These are phyloP conservation scores for Leptatherina wallacei DNA, from an alignment of 2,797 vertebrate species.

Conservation along the genomic window DNA sequence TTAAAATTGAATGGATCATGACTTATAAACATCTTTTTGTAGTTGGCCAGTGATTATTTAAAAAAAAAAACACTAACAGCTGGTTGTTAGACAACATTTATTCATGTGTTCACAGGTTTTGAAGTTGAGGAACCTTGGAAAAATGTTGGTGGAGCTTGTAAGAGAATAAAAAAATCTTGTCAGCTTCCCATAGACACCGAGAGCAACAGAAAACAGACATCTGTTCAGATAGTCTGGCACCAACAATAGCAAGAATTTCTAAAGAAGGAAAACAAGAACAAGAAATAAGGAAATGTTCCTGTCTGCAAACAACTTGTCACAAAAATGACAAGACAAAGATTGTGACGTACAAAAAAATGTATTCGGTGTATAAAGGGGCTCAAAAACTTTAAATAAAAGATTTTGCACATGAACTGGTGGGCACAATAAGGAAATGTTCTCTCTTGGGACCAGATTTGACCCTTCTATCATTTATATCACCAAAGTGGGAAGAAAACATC, in stretches of 20 bases:
- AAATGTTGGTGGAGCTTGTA: not conserved
- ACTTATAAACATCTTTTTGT: too few relatives aligned
- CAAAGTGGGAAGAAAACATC: not conserved
- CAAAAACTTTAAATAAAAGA: not conserved
- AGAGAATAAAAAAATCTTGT: not conserved
- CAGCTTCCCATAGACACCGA: not conserved
- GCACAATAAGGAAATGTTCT: too few relatives aligned
- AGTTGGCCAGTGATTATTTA: not conserved
- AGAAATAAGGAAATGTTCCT: not conserved
- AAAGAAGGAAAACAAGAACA: not conserved
- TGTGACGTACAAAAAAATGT: not conserved
- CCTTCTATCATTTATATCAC: not conserved
- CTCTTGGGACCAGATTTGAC: not conserved
- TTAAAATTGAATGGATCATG: not conserved
- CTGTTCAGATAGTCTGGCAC: not conserved
- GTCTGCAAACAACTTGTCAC: not conserved
- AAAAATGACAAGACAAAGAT: not conserved
- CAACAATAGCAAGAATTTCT: not conserved
- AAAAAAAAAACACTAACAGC: not conserved
- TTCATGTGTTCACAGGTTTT: not conserved
- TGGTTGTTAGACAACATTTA: not conserved
- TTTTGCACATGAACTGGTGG: not conserved
- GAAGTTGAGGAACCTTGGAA: not conserved
- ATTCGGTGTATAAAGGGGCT: not conserved
- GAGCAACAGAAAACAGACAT: not conserved